Evolutionary conservation across 2,797 vertebrate genomes (phyloP).

Genomic region (Tamandua tetradactyla): DNA sequence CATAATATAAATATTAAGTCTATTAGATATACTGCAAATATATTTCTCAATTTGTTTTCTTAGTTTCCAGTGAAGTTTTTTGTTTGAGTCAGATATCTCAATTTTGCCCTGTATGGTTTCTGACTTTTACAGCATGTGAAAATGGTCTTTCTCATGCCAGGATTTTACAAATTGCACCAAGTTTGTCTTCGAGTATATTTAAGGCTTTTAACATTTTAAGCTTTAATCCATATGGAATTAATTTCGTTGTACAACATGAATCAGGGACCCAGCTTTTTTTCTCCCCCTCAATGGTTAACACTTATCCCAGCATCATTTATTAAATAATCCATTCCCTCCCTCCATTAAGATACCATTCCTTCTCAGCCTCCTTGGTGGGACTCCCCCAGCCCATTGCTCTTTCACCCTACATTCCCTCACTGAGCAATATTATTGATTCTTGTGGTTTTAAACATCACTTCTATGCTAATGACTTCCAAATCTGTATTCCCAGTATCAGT

Average conservation of each 20-base stretch:
- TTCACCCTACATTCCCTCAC: background rate
- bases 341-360: background rate
- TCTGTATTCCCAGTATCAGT: background rate
- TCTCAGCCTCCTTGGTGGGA: background rate
- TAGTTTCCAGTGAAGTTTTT: background rate
- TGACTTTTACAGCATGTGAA: background rate
- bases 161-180: background rate
- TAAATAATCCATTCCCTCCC: background rate
- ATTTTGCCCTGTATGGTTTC: background rate
- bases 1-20: background rate
- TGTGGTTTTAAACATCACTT: background rate
- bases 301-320: background rate
- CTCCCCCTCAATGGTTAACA: background rate
- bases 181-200: background rate
- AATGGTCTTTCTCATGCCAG: background rate
- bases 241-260: background rate
- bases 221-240: conserved; percentile 20
- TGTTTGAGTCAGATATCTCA: background rate
- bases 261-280: background rate
- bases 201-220: background rate
- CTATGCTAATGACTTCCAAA: background rate
- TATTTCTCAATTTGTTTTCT: background rate
- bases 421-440: background rate
- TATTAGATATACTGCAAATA: background rate
- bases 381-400: background rate